These are phyloP conservation scores for Heterocephalus glaber DNA, from an alignment of 2,113 vertebrate species.

Conservation along the genomic window DNA sequence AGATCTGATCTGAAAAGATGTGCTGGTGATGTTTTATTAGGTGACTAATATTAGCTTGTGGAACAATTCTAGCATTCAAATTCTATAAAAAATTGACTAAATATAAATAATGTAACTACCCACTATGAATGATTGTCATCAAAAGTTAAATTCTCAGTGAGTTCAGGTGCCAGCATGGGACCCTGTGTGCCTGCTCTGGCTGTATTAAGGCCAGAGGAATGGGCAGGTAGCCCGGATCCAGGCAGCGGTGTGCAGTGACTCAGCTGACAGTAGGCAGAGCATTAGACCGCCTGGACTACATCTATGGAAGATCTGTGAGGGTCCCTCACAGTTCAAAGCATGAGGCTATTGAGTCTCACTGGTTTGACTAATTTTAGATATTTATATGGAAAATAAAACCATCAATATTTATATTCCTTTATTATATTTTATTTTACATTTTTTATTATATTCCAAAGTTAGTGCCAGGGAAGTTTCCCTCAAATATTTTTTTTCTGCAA, in stretches of 20 bases:
- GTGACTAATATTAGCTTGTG: conserved; percentile 7
- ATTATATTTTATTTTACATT: conserved; percentile 36
- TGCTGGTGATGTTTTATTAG: conserved; percentile 28
- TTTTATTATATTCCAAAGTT: conserved; percentile 37
- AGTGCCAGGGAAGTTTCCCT: conserved; percentile 22
- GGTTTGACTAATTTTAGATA: conserved; percentile 3
- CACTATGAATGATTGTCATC: not conserved
- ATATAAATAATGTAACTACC: not conserved
- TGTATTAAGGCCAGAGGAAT: not conserved
- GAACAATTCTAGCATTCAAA: conserved; percentile 10
- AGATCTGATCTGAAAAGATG: conserved; percentile 30
- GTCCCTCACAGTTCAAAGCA: not conserved
- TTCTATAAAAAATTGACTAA: conserved; percentile 3
- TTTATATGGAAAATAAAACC: conserved; percentile 10
- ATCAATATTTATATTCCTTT: conserved; percentile 36
- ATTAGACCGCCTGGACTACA: not conserved
- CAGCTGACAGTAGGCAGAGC: not conserved
- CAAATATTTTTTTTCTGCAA: conserved; percentile 42
- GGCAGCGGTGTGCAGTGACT: not conserved
- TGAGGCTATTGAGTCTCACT: not conserved
- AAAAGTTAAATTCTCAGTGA: not conserved
- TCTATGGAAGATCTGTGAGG: not conserved
- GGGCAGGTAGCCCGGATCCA: not conserved
- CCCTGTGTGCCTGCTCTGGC: not conserved
- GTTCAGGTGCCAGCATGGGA: not conserved